Conservation (phyloP, 2,113 vertebrate genomes). For the Polypterus senegalus region DNA sequence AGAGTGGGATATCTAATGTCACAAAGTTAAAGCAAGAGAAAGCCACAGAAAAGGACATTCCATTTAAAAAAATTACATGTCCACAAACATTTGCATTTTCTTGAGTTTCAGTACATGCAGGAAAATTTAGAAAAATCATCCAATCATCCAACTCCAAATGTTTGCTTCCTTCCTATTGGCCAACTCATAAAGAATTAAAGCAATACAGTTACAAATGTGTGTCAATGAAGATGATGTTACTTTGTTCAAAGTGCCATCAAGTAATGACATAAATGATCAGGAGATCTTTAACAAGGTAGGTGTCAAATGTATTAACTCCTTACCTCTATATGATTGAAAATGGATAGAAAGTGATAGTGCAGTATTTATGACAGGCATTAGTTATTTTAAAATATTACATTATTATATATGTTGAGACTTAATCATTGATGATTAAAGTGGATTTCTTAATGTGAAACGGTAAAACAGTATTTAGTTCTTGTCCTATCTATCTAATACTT, state of each 20-base stretch:
- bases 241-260: conserved; percentile 37
- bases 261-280: conserved; percentile 40
- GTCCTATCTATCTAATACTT: no score
- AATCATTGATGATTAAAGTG: no score
- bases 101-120: conserved; percentile 50
- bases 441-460: no score
- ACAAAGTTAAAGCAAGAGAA: conserved; percentile 55
- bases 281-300: conserved; percentile 55
- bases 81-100: conserved; percentile 37
- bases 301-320: conserved; percentile 24
- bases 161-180: conserved; percentile 49
- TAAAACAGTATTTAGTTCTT: no score
- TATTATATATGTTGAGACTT: no score
- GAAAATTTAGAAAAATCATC: conserved; percentile 25
- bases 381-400: no score
- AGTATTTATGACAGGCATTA: no score
- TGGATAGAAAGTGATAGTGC: no score
- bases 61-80: conserved; percentile 33
- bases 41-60: conserved; percentile 45
- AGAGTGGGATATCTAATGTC: conserved; percentile 46
- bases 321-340: conserved; percentile 11
- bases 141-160: conserved; percentile 16
- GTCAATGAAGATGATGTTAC: conserved; percentile 33
- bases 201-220: conserved; percentile 39
- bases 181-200: conserved; percentile 33